Base-by-base conservation (phyloP, 2,113 vertebrate genomes). In the Dicrurus megarhynchus region DNA sequence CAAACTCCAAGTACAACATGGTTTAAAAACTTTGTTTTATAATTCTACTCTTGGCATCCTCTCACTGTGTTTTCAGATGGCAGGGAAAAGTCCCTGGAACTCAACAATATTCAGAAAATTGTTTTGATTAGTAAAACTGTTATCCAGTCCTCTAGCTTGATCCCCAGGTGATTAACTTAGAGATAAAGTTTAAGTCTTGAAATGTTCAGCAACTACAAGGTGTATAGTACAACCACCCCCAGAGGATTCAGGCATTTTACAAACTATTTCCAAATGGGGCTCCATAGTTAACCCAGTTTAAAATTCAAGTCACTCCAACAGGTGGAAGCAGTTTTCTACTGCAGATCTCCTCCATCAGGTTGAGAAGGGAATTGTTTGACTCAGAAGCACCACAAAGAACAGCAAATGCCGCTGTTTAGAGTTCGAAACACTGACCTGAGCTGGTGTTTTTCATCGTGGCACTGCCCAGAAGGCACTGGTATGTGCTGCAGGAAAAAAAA, bases 201-300 rank as follows among this genome's bases (percentile, higher is more conserved):
- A 97, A 87, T 83, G 73, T 75, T 95, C 94, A 95, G 87, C 89
- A 96, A 90, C 92, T 94, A 95, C 93, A 96, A 97, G 93, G 95
- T 95, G 88, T 84, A 96, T 53, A 84, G 76, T 41, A 86, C 86
- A 94, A 24, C 57, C 32, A 91, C n/a, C 94, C 83, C 73, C 16
- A 85, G 97, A 97, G 94, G 87, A 96, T 76, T 95, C 88, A 97
- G 85, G 84, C 55, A 94, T 98, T 97, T 96, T 83, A 79, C 73
- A 97, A 98, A 98, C 95, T 77, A 84, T 93, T 98, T 98, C 98
- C 98, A 98, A 98, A 98, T 97, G 96, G 95, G 93, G 94, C 94
- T 97, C 97, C 64, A 82, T 44, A 89, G 95, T 97, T 97, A 98
- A 97, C 96, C 96, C 91, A 96, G 91, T 84, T 97, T 88, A 97